Conservation (phyloP, 2,113 vertebrate genomes). For the Camarhynchus parvulus region DNA sequence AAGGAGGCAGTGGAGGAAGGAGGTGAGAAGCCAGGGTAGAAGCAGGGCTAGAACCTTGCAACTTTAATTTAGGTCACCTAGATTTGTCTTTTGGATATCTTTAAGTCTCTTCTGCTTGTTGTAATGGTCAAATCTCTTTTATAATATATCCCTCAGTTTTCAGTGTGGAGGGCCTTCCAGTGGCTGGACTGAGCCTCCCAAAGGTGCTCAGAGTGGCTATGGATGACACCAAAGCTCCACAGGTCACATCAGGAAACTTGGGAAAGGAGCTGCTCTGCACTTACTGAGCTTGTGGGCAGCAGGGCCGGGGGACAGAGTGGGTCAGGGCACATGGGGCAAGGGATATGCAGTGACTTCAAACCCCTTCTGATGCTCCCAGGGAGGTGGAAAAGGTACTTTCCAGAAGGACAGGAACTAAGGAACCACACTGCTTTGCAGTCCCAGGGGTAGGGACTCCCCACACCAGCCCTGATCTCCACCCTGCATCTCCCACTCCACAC, state of each 20-base stretch:
- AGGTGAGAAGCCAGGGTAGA: neutral
- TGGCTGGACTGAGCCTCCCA: neutral
- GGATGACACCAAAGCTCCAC: neutral
- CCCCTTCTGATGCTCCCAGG: neutral
- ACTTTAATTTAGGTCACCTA: neutral
- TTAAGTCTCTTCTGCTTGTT: neutral
- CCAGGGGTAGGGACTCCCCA: neutral
- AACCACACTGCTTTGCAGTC: neutral
- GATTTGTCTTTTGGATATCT: neutral
- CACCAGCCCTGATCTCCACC: rapidly evolving
- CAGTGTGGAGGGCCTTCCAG: neutral
- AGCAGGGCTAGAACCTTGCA: neutral
- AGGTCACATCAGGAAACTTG: neutral
- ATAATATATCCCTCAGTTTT: neutral
- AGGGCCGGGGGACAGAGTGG: rapidly evolving
- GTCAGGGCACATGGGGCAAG: neutral
- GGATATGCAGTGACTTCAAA: neutral
- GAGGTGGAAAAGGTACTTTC: neutral
- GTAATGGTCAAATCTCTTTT: neutral
- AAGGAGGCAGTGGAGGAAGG: neutral
- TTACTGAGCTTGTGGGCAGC: neutral
- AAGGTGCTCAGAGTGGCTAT: neutral
- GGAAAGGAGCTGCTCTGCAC: neutral
- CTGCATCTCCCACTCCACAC: neutral
- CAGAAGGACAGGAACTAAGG: neutral